Evolutionary conservation across 2,113 vertebrate genomes (phyloP).

Genomic region (Coptodon bakossiorum): DNA sequence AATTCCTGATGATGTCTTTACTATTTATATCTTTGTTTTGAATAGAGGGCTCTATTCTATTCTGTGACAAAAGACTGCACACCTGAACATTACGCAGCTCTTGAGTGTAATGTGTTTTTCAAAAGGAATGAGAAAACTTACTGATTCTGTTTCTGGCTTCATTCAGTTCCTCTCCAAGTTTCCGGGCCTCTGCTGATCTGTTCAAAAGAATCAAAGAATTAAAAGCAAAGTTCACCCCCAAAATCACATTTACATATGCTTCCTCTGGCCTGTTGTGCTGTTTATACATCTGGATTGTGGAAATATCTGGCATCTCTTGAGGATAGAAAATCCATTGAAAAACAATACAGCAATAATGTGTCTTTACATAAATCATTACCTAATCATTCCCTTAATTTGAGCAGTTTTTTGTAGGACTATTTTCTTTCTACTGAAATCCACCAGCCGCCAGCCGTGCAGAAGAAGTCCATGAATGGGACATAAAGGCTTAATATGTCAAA

Average conservation of each 20-base stretch:
- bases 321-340: neutral
- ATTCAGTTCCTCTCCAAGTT: constrained; percentile 79
- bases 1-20: neutral
- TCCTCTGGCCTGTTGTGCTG: neutral
- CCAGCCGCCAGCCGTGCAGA: neutral
- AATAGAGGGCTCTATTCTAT: neutral
- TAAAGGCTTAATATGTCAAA: neutral
- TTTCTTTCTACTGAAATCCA: neutral
- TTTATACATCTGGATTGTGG: neutral
- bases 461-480: neutral
- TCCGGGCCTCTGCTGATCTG: constrained; percentile 85
- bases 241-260: neutral
- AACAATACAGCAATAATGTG: neutral
- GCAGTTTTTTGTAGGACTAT: neutral
- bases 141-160: constrained; percentile 80
- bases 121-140: constrained; percentile 68
- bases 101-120: neutral
- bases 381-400: neutral
- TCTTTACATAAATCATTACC: neutral
- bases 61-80: neutral
- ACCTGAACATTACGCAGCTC: neutral
- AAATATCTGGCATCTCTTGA: neutral
- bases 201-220: neutral
- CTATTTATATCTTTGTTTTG: neutral
- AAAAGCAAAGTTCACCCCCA: neutral